Percentiles rank a stretch among this genome's conserved stretches.
Conservation (phyloP, 92 coral and sea anemone species). For the Phymanthus crucifer region DNA sequence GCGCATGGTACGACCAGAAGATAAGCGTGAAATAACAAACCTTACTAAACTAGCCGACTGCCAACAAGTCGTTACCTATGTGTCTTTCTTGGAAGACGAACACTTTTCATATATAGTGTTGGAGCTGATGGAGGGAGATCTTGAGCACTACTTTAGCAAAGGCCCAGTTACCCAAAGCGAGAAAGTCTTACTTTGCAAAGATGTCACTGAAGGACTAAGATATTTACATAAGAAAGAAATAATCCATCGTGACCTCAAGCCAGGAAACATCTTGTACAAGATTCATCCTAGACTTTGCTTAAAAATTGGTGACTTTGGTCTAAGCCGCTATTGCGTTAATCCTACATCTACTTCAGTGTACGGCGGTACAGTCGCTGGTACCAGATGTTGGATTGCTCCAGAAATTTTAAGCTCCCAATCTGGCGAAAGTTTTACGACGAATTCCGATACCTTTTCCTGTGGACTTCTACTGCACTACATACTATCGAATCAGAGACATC, state of each 20-base stretch:
- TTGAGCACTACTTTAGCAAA: conserved; percentile 35
- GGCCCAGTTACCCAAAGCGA: background rate
- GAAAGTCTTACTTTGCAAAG: conserved; percentile 10
- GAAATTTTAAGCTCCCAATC: background rate
- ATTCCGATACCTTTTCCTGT: conserved; percentile 36
- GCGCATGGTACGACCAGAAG: conserved; percentile 36
- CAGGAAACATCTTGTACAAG: conserved; percentile 52
- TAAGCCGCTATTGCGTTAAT: conserved; percentile 16
- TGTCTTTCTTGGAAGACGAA: conserved; percentile 24
- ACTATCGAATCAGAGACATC: conserved; percentile 22
- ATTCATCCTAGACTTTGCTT: conserved; percentile 25
- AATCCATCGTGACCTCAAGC: conserved; percentile 59
- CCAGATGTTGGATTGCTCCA: conserved; percentile 41
- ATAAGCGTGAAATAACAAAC: conserved; percentile 40
- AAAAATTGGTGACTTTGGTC: conserved; percentile 39
- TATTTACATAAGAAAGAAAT: conserved; percentile 30
- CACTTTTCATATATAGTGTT: conserved; percentile 45
- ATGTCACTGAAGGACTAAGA: conserved; percentile 10
- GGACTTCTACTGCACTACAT: conserved; percentile 30
- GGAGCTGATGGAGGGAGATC: conserved; percentile 66
- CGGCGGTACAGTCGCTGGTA: conserved; percentile 8
- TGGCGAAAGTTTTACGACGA: background rate
- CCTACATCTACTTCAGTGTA: background rate
- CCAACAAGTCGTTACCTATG: conserved; percentile 44
- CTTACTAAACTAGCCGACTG: conserved; percentile 48